Conservation (phyloP, 2,797 vertebrate species). For the Neosilurus hyrtlii region DNA sequence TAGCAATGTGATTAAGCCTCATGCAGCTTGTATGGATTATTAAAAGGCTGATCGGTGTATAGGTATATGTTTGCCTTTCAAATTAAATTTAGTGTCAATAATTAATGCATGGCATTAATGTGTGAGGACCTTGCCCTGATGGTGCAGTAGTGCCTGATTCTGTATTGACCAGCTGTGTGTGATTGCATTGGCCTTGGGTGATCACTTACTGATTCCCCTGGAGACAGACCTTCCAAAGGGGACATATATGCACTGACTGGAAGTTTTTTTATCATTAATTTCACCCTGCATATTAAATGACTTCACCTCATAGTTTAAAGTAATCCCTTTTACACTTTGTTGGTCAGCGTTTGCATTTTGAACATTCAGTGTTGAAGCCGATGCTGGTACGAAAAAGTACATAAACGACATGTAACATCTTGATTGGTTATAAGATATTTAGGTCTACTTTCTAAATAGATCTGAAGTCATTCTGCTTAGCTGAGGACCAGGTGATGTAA, state of each 20-base stretch:
- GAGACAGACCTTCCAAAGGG: constrained; percentile 46
- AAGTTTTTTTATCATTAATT: constrained; percentile 34
- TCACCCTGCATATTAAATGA: constrained; percentile 22
- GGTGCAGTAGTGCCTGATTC: constrained; percentile 77
- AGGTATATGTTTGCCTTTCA: constrained; percentile 94
- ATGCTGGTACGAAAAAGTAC: not conserved
- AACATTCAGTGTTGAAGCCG: not conserved
- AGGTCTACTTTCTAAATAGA: not conserved
- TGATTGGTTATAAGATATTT: not conserved
- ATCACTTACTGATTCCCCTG: constrained; percentile 52
- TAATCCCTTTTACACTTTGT: not conserved
- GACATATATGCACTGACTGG: constrained; percentile 37
- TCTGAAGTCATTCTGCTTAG: not conserved
- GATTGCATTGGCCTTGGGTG: constrained; percentile 71
- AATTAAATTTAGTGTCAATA: constrained; percentile 99
- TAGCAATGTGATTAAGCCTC: constrained; percentile 93
- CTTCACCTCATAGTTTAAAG: constrained; percentile 7
- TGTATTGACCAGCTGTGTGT: constrained; percentile 83
- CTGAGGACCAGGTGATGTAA: not conserved
- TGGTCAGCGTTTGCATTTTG: constrained; percentile 17
- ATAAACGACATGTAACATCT: not conserved
- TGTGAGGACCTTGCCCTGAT: constrained; percentile 83
- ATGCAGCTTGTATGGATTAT: constrained; percentile 93
- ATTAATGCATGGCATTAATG: constrained; percentile 98
- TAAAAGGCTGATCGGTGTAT: constrained; percentile 88